These are phyloP conservation scores for Willowsia nigromaculata DNA, from an alignment of 2,888 invertebrate species.

Conservation along the genomic window DNA sequence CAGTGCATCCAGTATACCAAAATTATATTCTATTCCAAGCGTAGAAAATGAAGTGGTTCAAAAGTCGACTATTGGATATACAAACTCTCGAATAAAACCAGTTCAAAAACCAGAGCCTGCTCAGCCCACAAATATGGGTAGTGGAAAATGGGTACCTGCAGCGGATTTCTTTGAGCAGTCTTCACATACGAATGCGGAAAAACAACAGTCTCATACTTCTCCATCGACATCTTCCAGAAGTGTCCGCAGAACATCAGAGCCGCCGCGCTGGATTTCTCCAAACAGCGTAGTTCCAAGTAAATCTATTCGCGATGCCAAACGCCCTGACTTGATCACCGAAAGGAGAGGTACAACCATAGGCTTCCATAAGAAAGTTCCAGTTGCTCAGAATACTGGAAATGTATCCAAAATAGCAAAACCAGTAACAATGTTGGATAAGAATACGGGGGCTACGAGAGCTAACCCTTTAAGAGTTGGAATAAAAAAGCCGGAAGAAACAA, in stretches of 20 bases:
- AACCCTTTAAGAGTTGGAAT: constrained; percentile 28
- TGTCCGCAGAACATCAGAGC: constrained; percentile 47
- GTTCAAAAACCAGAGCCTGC: not conserved
- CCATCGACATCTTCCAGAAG: constrained; percentile 14
- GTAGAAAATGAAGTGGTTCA: not conserved
- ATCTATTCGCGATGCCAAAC: not conserved
- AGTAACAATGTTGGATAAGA: not conserved
- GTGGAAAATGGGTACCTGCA: constrained; percentile 64
- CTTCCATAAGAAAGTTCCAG: constrained; percentile 2
- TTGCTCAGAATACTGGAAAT: not conserved
- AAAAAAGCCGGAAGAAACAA: constrained; percentile 71
- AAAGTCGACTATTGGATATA: not conserved
- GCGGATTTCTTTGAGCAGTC: constrained; percentile 40
- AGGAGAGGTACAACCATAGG: constrained; percentile 46
- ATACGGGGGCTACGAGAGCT: not conserved
- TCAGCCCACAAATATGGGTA: constrained; percentile 49
- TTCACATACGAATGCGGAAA: not conserved
- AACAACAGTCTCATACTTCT: not conserved
- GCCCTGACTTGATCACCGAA: not conserved
- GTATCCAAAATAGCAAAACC: constrained; percentile 23
- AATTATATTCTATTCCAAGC: constrained; percentile 62
- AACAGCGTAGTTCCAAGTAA: not conserved
- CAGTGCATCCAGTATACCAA: constrained; percentile 54
- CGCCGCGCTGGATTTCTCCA: not conserved
- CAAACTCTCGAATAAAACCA: not conserved